Conservation (phyloP, 2,113 vertebrate species). For the Heterotis niloticus region DNA sequence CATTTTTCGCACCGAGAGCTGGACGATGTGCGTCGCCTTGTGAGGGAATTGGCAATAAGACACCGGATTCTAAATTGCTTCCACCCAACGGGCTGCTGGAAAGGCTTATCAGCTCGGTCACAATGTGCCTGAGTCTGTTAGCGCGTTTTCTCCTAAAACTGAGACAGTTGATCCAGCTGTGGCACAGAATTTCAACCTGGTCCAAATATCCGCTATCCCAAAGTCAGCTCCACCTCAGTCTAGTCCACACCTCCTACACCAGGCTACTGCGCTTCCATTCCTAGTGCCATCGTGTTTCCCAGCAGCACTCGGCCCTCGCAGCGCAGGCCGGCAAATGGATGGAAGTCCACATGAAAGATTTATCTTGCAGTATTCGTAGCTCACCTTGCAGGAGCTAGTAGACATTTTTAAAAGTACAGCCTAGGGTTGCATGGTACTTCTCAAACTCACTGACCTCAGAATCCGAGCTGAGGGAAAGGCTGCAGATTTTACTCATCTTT, state of each 20-base stretch:
- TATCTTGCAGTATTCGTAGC: slow-evolving; percentile 47
- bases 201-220: not conserved
- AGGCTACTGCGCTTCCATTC: slow-evolving; percentile 34
- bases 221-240: too few relatives aligned
- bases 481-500: not conserved
- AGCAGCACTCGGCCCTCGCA: slow-evolving; percentile 67
- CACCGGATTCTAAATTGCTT: too few relatives aligned
- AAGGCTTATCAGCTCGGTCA: slow-evolving; percentile 40
- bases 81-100: not conserved
- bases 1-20: too few relatives aligned
- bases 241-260: slow-evolving; percentile 24
- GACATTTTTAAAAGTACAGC: slow-evolving; percentile 27
- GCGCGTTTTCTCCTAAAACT: slow-evolving; percentile 27
- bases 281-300: slow-evolving; percentile 44
- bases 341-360: slow-evolving; percentile 63
- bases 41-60: not conserved
- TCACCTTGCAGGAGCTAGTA: slow-evolving; percentile 41
- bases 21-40: not conserved
- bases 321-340: slow-evolving; percentile 56
- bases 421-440: not conserved
- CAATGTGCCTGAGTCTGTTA: slow-evolving; percentile 33
- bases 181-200: not conserved
- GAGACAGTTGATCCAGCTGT: not conserved
- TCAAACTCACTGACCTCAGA: not conserved
- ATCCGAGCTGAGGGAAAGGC: not conserved